Evolutionary conservation across 2,113 vertebrate species (phyloP).

Genomic region (Telmatochromis sp.): DNA sequence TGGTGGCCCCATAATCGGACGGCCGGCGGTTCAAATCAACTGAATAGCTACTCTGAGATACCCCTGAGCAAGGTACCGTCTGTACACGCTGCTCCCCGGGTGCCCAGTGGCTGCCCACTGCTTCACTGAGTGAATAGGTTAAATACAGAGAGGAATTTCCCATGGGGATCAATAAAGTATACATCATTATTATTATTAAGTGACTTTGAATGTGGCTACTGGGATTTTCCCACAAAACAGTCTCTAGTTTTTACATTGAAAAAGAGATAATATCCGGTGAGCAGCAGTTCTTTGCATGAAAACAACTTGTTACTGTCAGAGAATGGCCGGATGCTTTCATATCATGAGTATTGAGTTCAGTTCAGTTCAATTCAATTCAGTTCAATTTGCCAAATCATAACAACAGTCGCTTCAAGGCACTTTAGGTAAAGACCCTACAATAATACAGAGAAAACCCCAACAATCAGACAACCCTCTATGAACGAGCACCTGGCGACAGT

Average conservation of each 20-base stretch:
- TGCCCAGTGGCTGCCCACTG: background rate
- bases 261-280: background rate
- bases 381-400: background rate
- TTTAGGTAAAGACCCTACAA: background rate
- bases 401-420: background rate
- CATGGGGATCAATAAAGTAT: background rate
- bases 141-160: background rate
- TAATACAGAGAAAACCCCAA: background rate
- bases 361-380: background rate
- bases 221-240: background rate
- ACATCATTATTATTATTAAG: background rate
- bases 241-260: background rate
- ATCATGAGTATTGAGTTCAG: background rate
- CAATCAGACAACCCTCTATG: background rate
- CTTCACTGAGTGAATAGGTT: background rate
- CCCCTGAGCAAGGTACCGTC: background rate
- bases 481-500: background rate
- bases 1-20: background rate
- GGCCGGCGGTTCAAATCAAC: background rate
- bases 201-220: background rate
- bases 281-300: background rate
- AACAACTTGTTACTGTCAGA: background rate
- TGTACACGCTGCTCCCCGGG: background rate
- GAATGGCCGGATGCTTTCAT: background rate
- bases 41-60: background rate